Percentiles rank a stretch among this genome's conserved stretches.
Conservation (phyloP, 1,140 invertebrate genomes). For the Eurosta solidaginis region DNA sequence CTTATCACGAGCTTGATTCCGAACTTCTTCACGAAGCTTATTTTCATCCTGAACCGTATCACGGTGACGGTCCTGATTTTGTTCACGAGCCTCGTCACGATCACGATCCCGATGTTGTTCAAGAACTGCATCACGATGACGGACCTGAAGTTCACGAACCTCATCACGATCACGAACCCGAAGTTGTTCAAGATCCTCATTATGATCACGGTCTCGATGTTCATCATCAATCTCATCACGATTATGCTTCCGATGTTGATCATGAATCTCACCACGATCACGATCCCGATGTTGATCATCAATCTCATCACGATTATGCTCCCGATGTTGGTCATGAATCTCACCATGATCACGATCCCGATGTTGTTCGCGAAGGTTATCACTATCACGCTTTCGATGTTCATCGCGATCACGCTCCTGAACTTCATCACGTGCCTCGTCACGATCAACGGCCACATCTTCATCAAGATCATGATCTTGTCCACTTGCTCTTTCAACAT, state of each 20-base stretch:
- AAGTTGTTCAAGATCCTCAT: not conserved
- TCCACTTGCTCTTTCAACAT: not conserved
- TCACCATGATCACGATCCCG: not conserved
- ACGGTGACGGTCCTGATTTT: constrained; percentile 20
- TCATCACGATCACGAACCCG: constrained; percentile 17
- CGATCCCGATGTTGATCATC: not conserved
- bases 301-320: constrained; percentile 16
- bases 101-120: not conserved
- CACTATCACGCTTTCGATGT: no score
- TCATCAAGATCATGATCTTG: not conserved
- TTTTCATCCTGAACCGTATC: constrained; percentile 5
- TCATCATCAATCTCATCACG: constrained; percentile 9
- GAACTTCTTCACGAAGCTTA: not conserved
- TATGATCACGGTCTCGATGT: not conserved
- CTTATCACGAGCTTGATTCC: not conserved
- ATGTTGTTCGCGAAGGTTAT: constrained; percentile 32
- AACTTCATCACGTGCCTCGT: no score
- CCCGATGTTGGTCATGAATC: constrained; percentile 36
- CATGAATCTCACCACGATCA: not conserved
- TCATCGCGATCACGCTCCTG: no score
- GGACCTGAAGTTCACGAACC: not conserved
- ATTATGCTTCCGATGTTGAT: constrained; percentile 4
- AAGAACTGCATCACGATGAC: not conserved
- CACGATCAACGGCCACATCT: no score
- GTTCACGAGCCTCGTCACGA: constrained; percentile 32